Percentiles rank a stretch among this genome's conserved stretches.
phyloP scores from a whole-genome alignment of 2,113 vertebrate genomes.

The Entelurus aequoreus region DNA sequence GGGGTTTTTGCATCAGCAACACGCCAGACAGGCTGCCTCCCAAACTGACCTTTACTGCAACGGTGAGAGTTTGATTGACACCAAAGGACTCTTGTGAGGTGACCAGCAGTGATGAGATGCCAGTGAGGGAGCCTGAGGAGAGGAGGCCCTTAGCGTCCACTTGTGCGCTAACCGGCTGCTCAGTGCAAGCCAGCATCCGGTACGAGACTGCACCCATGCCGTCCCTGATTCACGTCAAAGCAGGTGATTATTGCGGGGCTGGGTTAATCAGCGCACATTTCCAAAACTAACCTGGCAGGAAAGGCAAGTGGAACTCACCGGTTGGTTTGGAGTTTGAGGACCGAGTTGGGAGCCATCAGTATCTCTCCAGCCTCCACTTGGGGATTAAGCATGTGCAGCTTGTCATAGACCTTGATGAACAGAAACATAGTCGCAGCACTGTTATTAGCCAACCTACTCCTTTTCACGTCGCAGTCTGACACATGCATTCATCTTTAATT shows the following conservation, averaged over 20 bases:
- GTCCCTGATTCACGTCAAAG: conserved; percentile 68
- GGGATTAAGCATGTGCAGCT: conserved; percentile 79
- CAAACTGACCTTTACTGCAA: conserved; percentile 70
- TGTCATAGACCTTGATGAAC: conserved; percentile 85
- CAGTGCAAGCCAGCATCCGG: conserved; percentile 75
- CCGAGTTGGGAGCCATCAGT: conserved; percentile 73
- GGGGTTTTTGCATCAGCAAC: not conserved
- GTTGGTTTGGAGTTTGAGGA: conserved; percentile 71
- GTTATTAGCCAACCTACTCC: conserved; percentile 37
- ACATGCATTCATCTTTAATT: conserved; percentile 43
- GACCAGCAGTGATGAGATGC: conserved; percentile 80
- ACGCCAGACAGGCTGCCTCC: not conserved
- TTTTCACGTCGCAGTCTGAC: conserved; percentile 45
- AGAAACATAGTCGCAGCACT: conserved; percentile 25
- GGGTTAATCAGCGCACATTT: not conserved
- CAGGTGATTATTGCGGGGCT: not conserved
- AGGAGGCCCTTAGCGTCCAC: conserved; percentile 83
- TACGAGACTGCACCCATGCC: conserved; percentile 77
- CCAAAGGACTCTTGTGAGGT: conserved; percentile 81
- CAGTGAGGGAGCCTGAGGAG: conserved; percentile 76
- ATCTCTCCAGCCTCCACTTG: conserved; percentile 78
- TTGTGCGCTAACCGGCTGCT: conserved; percentile 74
- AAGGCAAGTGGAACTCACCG: conserved; percentile 48
- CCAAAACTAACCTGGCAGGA: not conserved
- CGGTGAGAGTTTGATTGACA: conserved; percentile 74